Conservation (phyloP, 2,888 invertebrate species). For the Spilarctia lutea region DNA sequence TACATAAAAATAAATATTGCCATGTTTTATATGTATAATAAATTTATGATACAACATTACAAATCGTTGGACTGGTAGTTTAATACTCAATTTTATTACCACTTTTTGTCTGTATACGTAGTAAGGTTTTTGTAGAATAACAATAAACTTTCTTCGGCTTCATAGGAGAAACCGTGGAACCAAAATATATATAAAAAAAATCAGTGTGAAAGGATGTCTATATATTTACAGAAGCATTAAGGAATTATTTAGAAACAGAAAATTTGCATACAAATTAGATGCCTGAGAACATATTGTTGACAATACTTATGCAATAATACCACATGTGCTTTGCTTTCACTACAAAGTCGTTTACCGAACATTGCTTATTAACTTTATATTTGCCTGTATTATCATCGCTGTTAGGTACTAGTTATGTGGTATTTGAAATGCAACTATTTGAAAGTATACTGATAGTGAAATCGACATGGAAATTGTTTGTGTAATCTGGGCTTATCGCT, state of each 20-base stretch:
- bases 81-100: neutral
- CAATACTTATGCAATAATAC: conserved; percentile 43
- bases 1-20: no score
- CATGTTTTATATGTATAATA: no score
- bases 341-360: conserved; percentile 23
- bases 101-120: neutral
- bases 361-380: conserved; percentile 7
- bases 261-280: conserved; percentile 30
- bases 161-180: neutral
- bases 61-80: neutral
- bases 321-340: conserved; percentile 38
- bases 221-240: conserved; percentile 1
- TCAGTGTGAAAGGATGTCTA: neutral
- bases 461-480: neutral
- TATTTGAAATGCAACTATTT: neutral
- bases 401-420: neutral
- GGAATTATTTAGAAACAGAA: conserved; percentile 14
- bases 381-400: neutral
- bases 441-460: neutral
- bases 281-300: conserved; percentile 12
- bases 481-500: neutral
- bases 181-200: neutral
- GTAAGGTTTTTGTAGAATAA: neutral
- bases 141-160: neutral
- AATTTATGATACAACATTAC: no score